These are phyloP conservation scores for Congeria kusceri DNA, from an alignment of 2,888 invertebrate genomes.

Conservation along the genomic window DNA sequence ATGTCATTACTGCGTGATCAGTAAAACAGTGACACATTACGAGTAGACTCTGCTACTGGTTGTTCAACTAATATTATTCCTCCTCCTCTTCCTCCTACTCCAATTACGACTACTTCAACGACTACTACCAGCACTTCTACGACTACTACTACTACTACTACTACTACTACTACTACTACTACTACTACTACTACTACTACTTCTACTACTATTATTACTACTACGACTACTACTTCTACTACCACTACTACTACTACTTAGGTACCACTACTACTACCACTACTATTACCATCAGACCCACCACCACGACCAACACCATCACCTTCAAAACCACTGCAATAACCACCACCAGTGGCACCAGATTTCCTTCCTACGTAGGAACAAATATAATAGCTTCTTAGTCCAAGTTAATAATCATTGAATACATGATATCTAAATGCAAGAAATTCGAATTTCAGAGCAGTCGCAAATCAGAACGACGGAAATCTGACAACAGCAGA, in stretches of 20 bases:
- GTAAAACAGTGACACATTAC: too few relatives aligned
- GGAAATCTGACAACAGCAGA: too few relatives aligned
- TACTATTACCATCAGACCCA: constrained; percentile 27
- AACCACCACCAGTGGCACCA: background rate
- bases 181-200: constrained; percentile 37
- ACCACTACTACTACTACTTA: constrained; percentile 37
- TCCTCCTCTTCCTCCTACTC: background rate
- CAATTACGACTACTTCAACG: background rate
- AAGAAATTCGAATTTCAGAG: constrained; percentile 8
- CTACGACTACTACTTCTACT: constrained; percentile 30
- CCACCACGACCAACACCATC: constrained; percentile 24
- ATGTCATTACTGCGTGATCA: too few relatives aligned
- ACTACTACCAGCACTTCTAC: background rate
- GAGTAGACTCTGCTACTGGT: constrained; percentile 12
- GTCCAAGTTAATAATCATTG: too few relatives aligned
- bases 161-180: constrained; percentile 41
- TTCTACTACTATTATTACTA: constrained; percentile 29
- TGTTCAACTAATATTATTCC: constrained; percentile 2
- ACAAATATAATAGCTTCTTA: too few relatives aligned
- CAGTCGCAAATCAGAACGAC: constrained; percentile 8
- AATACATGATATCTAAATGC: too few relatives aligned
- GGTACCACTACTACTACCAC: constrained; percentile 39
- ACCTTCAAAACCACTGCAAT: background rate
- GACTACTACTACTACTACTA: constrained; percentile 34
- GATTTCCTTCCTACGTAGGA: too few relatives aligned